A percentile compares a stretch with the other conserved stretches of the same genome.
Conservation (phyloP, 2,113 vertebrate genomes). For the Calidris pugnax region DNA sequence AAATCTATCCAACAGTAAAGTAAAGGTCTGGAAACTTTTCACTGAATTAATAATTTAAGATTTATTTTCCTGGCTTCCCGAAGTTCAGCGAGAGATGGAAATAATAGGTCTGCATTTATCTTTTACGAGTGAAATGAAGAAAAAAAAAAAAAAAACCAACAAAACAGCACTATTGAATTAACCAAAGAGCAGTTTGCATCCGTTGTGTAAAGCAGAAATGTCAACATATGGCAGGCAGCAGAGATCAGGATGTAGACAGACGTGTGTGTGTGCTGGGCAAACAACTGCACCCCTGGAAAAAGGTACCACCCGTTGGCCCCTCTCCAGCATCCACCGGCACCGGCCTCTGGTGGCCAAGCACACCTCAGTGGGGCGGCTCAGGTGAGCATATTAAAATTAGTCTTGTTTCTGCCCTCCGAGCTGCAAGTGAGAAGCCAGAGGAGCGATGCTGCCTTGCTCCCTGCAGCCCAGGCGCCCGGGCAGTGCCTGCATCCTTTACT, state of each 20-base stretch:
- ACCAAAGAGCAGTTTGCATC: neutral
- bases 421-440: neutral
- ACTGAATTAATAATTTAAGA: constrained; percentile 27
- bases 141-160: neutral
- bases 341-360: neutral
- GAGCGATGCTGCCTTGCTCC: accelerated
- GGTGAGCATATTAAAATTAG: neutral
- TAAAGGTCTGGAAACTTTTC: neutral
- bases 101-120: neutral
- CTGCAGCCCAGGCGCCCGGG: accelerated
- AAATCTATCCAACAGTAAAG: neutral
- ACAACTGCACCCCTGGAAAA: neutral
- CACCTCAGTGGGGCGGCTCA: neutral
- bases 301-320: neutral
- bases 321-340: neutral
- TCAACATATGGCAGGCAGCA: constrained; percentile 14
- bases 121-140: neutral
- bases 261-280: neutral
- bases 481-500: neutral
- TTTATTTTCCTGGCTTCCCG: constrained; percentile 12
- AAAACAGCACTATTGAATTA: neutral
- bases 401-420: neutral
- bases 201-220: constrained; percentile 9
- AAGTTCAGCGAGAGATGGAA: neutral
- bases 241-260: constrained; percentile 5